Base-by-base conservation (phyloP, 2,888 invertebrate species). In the Beris chalybata region DNA sequence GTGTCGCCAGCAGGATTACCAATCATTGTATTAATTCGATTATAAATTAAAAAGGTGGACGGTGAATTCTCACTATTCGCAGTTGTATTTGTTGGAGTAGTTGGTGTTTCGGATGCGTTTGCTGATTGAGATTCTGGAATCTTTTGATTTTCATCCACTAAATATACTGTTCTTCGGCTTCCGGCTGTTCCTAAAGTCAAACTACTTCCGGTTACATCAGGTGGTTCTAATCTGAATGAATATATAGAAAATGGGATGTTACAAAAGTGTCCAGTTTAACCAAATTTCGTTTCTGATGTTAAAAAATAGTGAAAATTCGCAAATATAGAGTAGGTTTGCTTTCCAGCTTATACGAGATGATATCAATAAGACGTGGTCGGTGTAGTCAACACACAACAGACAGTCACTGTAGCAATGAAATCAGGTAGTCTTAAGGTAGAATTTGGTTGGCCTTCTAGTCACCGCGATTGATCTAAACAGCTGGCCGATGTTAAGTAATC, bases 161-260 rank as follows among this genome's bases (percentile, higher is more conserved):
- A 85, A 78, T 93, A 93, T 9, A 93, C 92, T 0, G 93, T 92
- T 73, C 92, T 85, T 54, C 93, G 84, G 0, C 92, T 90, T 5
- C 93, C 93, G 4, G 93, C 90, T 47, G 90, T 88, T 11, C 91
- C 92, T 67, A 93, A 84, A 64, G 86, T 87, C 61, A 88, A 77
- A 13, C 89, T 82, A 71, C 85, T 85, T 29, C 83, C 80, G 9
- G 81, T 79, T 61, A 80, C 79, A 74, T 81, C 81, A 29, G 81
- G 78, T 71, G 79, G 74, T 71, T 81, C 80, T 66, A 81, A 73
- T 47, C 79, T 80, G 69, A 73, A 74, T 68, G 4, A 53, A 59
- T 11, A 13, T 50, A 71, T 53, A 57, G 31, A 31, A 54, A n/a
- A 50, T 50, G 4, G 2, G 9, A 44, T 44, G 9, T n/a, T 44